Evolutionary conservation across 2,888 invertebrate species (phyloP), one percentile per base, ranked within the genome.

Genomic region (Ophion costatus): DNA sequence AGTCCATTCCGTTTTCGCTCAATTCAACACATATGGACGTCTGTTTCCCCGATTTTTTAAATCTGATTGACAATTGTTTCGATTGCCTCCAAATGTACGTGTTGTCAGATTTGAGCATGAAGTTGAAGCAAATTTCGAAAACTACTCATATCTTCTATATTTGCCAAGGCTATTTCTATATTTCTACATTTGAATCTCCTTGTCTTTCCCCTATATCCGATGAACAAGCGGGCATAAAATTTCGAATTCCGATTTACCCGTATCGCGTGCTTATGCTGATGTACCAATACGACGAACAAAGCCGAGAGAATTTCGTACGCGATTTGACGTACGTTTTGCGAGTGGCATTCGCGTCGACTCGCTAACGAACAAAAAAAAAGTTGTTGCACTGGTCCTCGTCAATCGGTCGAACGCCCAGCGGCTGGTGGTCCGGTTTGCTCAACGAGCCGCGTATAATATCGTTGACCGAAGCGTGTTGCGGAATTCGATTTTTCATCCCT

Each of bases 401-500:
- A 67, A 76, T 76, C 78, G 63, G 74, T 74, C 73, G 42, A 80
- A 56, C 33, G 67, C 69, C 67, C 67, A 20, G 7, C 22, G 42
- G 56, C 33, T 22, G 22, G 59, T 20, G 22, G 11, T 51, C 59
- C 45, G 78, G 59, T 69, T 82, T 85, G 79, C 24, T 45, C 79
- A 85, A 85, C 85, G 76, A 82, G 82, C 76, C 82, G 76, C 33
- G 10, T 17, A 82, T 74, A 85, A 80, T 80, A 82, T 85, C 76
- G 82, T 84, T 84, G 84, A 79, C 69, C 79, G 74, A 57, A 24
- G 56, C 64, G 64, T 75, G 66, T 73, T 51, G 64, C 71, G 76
- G 64, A 42, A 64, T 76, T 61, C 83, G 80, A 80, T 83, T 83
- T 83, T 83, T 83, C 80, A 83, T 80, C 76, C 64, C 45, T 66